Evolutionary conservation across 2,888 invertebrate genomes (phyloP), one percentile per base, ranked within the genome.

Genomic region (Ophion obscuratus): DNA sequence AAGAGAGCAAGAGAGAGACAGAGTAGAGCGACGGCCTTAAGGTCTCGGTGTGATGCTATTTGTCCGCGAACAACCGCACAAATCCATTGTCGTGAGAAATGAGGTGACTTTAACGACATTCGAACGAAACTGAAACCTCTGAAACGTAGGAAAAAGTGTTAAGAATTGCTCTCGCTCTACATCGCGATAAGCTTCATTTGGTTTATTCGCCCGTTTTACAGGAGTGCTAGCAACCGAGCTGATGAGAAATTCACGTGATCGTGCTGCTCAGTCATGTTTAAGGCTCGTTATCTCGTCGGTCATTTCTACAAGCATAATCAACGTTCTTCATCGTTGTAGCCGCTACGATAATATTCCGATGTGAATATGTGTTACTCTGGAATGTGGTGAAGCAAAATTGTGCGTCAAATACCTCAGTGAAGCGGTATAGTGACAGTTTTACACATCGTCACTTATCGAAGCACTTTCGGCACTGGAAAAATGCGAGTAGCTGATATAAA

Each of bases 241-340:
- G 14, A 84, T 67, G 70, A 61, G 64, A 70, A 71, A 59, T 66
- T 70, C 27, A 47, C 71, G 80, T 31, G 53, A 75, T 83, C 44
- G 57, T 27, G 62, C n/a, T n/a, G 20, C 14, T n/a, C n/a, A 20
- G 47, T 57, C 57, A 53, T 47, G 24, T 14, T 66, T 40, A 44
- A 53, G 70, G 59, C 36, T 76, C 10, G 74, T 36, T 66, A 36
- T 53, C 47, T 40, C 4, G 24, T 40, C 57, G 59, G 66, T 24
- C 47, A 1, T 80, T 53, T 31, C 62, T 11, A 20, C 36, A 73
- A 36, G 20, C 78, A 36, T 36, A 40, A 67, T 76, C 71, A 40
- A 62, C 62, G 44, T 68, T 71, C 24, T 36, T n/a, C 11, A 17
- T 64, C 44, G 4, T 11, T 20, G 40, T 44, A 61, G 14, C 14